phyloP scores from a whole-genome alignment of 2,113 vertebrate genomes.

The Eulemur rufifrons region DNA sequence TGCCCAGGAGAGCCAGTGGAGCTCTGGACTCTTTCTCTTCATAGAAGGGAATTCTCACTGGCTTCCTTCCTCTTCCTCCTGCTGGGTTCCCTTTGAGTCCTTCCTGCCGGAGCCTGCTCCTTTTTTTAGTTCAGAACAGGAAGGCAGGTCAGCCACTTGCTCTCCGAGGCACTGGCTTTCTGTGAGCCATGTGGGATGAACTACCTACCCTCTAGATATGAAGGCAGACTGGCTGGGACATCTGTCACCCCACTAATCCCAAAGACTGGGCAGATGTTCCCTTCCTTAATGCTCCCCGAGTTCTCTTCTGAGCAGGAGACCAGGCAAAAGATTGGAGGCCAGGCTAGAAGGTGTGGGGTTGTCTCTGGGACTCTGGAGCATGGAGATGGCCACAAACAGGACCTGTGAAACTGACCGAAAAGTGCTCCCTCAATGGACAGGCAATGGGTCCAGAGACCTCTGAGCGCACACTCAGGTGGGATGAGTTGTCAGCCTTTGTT shows the following conservation, averaged over 20 bases:
- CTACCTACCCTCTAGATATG: not conserved
- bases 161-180: not conserved
- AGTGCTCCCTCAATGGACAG: not conserved
- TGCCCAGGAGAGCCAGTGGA: not conserved
- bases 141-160: conserved; percentile 11
- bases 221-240: not conserved
- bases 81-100: not conserved
- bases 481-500: not conserved
- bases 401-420: not conserved
- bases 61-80: conserved; percentile 6
- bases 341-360: not conserved
- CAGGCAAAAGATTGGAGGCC: not conserved
- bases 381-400: not conserved
- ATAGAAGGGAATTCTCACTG: conserved; percentile 26
- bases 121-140: conserved; percentile 15
- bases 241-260: not conserved
- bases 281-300: not conserved
- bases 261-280: not conserved
- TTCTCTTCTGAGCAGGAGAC: not conserved
- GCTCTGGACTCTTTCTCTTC: conserved; percentile 7
- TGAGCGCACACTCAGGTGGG: not conserved
- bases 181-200: not conserved
- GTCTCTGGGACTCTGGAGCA: not conserved
- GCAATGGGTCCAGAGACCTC: not conserved
- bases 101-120: not conserved